Conservation (phyloP, 2,113 vertebrate genomes). For the Gopherus flavomarginatus region DNA sequence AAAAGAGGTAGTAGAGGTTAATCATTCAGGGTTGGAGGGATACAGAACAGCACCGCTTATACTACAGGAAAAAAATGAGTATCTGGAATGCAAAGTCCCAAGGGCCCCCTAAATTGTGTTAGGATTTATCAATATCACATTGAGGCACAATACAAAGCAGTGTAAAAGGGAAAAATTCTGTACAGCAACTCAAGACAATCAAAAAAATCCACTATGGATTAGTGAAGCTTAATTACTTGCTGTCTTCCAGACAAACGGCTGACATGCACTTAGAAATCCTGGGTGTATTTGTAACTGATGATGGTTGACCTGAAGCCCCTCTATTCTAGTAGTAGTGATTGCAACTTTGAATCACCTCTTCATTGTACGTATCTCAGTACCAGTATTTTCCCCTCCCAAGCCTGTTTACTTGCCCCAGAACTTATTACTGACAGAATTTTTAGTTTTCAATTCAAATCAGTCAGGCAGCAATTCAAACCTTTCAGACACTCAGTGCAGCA, state of each 20-base stretch:
- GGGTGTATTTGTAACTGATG: accelerated
- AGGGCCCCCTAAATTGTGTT: accelerated
- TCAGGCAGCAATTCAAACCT: not conserved
- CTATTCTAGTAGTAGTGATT: accelerated
- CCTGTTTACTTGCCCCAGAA: not conserved
- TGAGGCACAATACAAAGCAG: not conserved
- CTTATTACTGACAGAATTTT: not conserved
- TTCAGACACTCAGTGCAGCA: too few species aligned
- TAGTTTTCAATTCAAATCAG: too few species aligned
- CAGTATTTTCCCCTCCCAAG: not conserved
- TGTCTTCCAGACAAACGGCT: not conserved
- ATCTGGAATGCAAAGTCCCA: not conserved
- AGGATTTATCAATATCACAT: not conserved
- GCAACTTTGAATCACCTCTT: not conserved
- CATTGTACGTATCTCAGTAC: accelerated
- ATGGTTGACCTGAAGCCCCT: accelerated
- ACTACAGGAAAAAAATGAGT: accelerated
- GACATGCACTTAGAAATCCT: accelerated
- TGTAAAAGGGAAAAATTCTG: not conserved
- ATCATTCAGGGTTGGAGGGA: not conserved
- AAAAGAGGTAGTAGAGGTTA: not conserved
- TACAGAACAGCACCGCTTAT: accelerated
- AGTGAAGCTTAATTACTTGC: not conserved
- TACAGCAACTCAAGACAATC: not conserved
- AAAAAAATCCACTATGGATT: not conserved